These are phyloP conservation scores for Pollicipes pollicipes DNA, from an alignment of 1,140 invertebrate species.

Conservation along the genomic window DNA sequence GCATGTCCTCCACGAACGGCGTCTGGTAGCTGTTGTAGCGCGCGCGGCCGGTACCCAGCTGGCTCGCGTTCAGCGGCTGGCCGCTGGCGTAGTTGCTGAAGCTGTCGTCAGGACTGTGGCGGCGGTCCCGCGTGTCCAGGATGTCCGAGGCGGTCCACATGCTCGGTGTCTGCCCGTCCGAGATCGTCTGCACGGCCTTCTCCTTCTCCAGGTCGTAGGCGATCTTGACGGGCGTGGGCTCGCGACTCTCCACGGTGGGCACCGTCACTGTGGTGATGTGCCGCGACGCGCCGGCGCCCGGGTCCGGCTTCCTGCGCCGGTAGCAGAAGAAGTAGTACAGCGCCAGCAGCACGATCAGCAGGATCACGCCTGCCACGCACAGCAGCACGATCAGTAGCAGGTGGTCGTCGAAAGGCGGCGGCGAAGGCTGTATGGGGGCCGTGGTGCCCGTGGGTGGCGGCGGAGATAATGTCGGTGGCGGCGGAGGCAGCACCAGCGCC, in stretches of 20 bases:
- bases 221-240: not conserved
- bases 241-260: not conserved
- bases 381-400: not conserved
- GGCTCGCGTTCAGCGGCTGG: not conserved
- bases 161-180: not conserved
- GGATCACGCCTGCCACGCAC: not conserved
- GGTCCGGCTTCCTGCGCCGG: not conserved
- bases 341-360: not conserved
- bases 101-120: no score
- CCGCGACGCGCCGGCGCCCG: not conserved
- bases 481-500: not conserved
- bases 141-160: slow-evolving; percentile 2
- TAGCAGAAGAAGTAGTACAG: not conserved
- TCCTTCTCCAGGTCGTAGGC: not conserved
- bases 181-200: not conserved
- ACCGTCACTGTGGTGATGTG: not conserved
- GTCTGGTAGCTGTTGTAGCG: not conserved
- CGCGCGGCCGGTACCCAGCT: not conserved
- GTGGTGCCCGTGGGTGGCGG: not conserved
- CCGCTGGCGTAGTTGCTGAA: not conserved
- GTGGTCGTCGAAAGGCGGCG: not conserved
- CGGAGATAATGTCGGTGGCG: not conserved
- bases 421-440: not conserved
- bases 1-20: not conserved
- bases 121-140: not conserved